Evolutionary conservation across 2,888 invertebrate species (phyloP).

Genomic region (Syrista parreyssii): DNA sequence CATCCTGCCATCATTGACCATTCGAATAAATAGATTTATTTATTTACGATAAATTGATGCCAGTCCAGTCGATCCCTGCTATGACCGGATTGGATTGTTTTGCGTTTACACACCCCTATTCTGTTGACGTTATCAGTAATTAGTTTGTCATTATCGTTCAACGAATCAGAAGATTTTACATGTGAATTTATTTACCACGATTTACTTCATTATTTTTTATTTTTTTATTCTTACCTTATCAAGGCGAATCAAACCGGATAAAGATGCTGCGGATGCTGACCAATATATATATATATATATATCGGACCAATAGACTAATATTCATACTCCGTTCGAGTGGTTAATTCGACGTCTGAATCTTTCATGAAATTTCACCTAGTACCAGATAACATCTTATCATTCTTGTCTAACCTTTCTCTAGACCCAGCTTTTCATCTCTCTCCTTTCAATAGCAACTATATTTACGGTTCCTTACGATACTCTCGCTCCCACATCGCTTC

Average conservation of each 20-base stretch:
- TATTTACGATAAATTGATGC: conserved; percentile 61
- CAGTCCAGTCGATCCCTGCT: conserved; percentile 7
- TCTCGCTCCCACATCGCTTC: too few relatives aligned
- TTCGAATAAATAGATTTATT: conserved; percentile 59
- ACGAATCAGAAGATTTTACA: conserved; percentile 48
- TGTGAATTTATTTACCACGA: not conserved
- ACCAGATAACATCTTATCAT: not conserved
- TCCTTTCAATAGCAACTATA: conserved; percentile 2
- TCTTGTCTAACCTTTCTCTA: conserved; percentile 1
- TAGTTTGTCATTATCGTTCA: conserved; percentile 61
- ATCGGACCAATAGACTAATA: too few relatives aligned
- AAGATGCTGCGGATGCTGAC: too few relatives aligned
- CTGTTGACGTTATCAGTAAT: conserved; percentile 57
- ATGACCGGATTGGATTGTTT: conserved; percentile 51
- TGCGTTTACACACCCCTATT: conserved; percentile 46
- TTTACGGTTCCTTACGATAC: not conserved
- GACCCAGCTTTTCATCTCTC: not conserved
- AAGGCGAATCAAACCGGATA: not conserved
- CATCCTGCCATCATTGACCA: conserved; percentile 3
- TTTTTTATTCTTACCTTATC: not conserved
- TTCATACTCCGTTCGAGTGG: too few relatives aligned
- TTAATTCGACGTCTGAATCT: too few relatives aligned
- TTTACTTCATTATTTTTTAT: not conserved
- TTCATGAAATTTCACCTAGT: not conserved
- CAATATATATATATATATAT: too few relatives aligned